Evolutionary conservation across 2,888 invertebrate species (phyloP), one percentile per base, ranked within the genome.

Genomic region (Sturmia bella): DNA sequence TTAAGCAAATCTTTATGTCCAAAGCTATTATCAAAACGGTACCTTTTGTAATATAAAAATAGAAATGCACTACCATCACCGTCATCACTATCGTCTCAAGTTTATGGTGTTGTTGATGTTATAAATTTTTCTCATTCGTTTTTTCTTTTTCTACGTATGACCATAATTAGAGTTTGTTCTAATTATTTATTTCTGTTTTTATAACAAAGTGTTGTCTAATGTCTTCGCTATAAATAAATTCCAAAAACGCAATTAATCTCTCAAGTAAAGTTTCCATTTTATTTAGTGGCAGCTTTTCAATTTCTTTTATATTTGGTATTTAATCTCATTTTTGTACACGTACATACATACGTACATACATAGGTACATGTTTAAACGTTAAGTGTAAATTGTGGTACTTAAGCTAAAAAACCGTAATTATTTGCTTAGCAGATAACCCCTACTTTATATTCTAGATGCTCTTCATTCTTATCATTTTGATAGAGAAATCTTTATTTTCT

Each of bases 201-300:
- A 3, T 37, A 43, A n/a, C 13, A 17, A 73, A 32, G 39, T 54
- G 54, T 24, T 54, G 41, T 61, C 41, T 52, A 24, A 24, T 63
- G 68, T 69, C 54, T 77, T 82, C 69, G 77, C 77, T 70, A 73
- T 43, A 81, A 81, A 77, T 77, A 63, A 74, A 78, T 82, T 82
- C 73, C 78, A 57, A 68, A 63, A 79, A 63, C 52, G 57, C 68
- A 72, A 83, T 68, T 83, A 68, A 75, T 76, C 73, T 76, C 54
- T 57, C 57, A 39, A 39, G 56, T 61, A 45, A 19, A 50, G 66
- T 68, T 68, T 50, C 19, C 21, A 75, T 75, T 66, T 57, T 19
- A 45, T 50, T 72, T 70, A 70, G 50, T 64, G 37, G 43, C 17
- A 27, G 21, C 12, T 37, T 48, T 41, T 57, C 11, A 32, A 17